Percentiles rank a stretch among this genome's conserved stretches.
These are phyloP conservation scores for Actinostola sp. DNA, from an alignment of 92 coral and sea anemone species.

Conservation along the genomic window DNA sequence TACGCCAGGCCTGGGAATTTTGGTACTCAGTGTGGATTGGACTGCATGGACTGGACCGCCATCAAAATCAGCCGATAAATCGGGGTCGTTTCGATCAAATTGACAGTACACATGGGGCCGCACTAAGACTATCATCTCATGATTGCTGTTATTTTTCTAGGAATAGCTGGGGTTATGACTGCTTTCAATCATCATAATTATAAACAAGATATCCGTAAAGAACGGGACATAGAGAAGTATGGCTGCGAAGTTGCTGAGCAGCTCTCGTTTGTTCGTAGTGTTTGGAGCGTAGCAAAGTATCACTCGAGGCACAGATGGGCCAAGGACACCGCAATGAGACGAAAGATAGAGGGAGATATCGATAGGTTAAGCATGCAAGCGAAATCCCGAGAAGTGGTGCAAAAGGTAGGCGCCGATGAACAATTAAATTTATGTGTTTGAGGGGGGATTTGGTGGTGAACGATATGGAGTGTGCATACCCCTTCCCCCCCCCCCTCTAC, in stretches of 20 bases:
- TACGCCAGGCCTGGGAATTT: too few relatives aligned
- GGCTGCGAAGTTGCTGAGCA: slow-evolving; percentile 66
- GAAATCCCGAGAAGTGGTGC: neutral
- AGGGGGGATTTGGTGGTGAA: too few relatives aligned
- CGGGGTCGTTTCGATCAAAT: too few relatives aligned
- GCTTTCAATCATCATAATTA: slow-evolving; percentile 23
- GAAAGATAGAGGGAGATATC: slow-evolving; percentile 73
- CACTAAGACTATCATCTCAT: neutral
- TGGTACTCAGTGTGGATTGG: too few relatives aligned
- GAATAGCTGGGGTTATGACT: slow-evolving; percentile 19
- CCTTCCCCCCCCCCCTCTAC: too few relatives aligned
- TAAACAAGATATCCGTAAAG: slow-evolving; percentile 33
- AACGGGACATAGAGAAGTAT: slow-evolving; percentile 60
- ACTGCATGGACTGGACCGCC: too few relatives aligned
- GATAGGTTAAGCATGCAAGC: slow-evolving; percentile 32
- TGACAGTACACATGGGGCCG: neutral
- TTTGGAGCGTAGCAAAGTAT: slow-evolving; percentile 48
- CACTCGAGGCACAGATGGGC: slow-evolving; percentile 77
- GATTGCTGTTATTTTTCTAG: neutral
- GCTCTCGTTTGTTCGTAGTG: slow-evolving; percentile 43
- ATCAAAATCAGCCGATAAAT: too few relatives aligned
- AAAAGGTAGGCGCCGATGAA: too few relatives aligned
- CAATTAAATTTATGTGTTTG: too few relatives aligned
- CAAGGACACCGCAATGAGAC: slow-evolving; percentile 61
- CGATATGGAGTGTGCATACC: too few relatives aligned